Evolutionary conservation across 2,797 vertebrate species (phyloP), one percentile per base, ranked within the genome.

Genomic region (Hephaestus fuliginosus): DNA sequence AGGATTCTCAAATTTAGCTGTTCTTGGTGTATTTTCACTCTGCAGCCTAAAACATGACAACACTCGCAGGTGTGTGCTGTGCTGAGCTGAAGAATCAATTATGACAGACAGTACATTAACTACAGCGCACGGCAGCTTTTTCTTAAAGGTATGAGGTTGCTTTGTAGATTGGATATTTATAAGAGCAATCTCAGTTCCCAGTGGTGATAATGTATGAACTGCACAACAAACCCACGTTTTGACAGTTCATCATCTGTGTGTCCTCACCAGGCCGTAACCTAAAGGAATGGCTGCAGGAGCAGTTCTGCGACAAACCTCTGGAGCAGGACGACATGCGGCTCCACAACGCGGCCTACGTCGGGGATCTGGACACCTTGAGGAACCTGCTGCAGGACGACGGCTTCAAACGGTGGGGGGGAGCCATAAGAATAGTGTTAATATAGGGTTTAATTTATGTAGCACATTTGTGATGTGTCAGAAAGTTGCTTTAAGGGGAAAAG

Each of bases 281-380:
- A 86, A 98, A 98, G 92, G 97, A 97, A 88, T 98, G 97, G 98
- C 95, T 98, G 63, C 94, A 96, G 94, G 97, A 98, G 84, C 97
- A 99, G 92, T 98, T 98, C 74, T 97, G 97, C 62, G 97, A 98
- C 92, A 97, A 96, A 49, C 96, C 97, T 0, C 88, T 97, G 74
- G 97, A 99, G 85, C 96, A 93, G 89, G 96, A 97, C 15, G 96
- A 99, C 91, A 97, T 96, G 25, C 92, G 97, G 56, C 95, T 99
- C 51, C 97, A 98, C 67, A 97, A 99, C 0, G 97, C 97, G 0
- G 97, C 98, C 74, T 97, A 97, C 1, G 96, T 97, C 4, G 98
- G 98, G 2, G 97, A 99, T 86, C 92, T 98, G 84, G 96, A 96
- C 89, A 98, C 97, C 2, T 90, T 99, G 61, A 92, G 92, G 89